Evolutionary conservation across 2,888 invertebrate species (phyloP).

Genomic region (Troglohyphantes excavatus): DNA sequence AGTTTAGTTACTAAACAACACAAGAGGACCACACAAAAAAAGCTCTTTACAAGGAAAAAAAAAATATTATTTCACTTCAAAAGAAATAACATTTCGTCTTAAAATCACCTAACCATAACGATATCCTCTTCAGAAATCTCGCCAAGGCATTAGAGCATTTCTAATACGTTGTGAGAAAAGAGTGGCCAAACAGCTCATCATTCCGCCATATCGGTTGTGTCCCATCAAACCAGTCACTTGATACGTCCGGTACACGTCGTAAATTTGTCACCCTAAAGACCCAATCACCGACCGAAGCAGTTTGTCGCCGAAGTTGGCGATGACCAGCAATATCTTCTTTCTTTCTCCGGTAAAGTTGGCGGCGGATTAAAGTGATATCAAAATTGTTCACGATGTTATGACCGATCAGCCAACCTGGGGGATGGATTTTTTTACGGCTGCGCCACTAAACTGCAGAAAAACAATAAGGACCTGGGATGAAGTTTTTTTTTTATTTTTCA

Average conservation of each 20-base stretch:
- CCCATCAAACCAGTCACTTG: slow-evolving; percentile 48
- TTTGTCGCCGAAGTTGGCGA: slow-evolving; percentile 28
- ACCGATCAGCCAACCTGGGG: slow-evolving; percentile 21
- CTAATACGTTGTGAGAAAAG: slow-evolving; percentile 6
- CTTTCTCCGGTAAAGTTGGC: neutral
- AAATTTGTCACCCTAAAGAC: slow-evolving; percentile 58
- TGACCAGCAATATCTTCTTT: slow-evolving; percentile 8
- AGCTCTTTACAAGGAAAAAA: too few relatives aligned
- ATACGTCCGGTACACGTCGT: slow-evolving; percentile 59
- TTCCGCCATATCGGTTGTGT: slow-evolving; percentile 53
- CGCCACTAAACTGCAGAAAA: slow-evolving; percentile 46
- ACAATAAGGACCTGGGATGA: slow-evolving; percentile 62
- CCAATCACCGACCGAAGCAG: slow-evolving; percentile 47
- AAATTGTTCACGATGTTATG: slow-evolving; percentile 68
- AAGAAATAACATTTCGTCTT: neutral
- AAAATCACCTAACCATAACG: neutral
- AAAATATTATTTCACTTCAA: neutral
- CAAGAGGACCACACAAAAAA: too few relatives aligned
- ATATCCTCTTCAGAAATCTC: neutral
- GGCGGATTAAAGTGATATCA: slow-evolving; percentile 65
- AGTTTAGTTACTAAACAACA: too few relatives aligned
- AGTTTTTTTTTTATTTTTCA: slow-evolving; percentile 13
- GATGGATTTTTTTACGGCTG: slow-evolving; percentile 20
- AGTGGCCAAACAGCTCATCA: slow-evolving; percentile 52
- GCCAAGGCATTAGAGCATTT: slow-evolving; percentile 43